phyloP scores from a whole-genome alignment of 1,140 invertebrate genomes.

The Drosophila guanche region DNA sequence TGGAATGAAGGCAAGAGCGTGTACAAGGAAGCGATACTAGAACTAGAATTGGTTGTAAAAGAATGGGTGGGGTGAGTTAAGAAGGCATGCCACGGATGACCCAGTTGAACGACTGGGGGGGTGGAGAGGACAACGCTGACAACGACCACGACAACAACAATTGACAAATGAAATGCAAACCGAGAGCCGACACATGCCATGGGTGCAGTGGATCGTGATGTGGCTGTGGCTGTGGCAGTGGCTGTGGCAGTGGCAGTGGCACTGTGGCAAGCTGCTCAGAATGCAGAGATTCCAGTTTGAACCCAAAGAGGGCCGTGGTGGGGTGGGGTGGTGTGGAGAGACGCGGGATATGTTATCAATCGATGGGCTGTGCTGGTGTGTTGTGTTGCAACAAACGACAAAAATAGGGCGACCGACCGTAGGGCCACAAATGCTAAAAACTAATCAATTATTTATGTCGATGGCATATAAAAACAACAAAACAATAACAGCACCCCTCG shows the following conservation, averaged over 20 bases:
- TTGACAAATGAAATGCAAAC: constrained; percentile 64
- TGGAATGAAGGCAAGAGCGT: constrained; percentile 10
- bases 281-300: constrained; percentile 29
- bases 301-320: not conserved
- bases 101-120: constrained; percentile 42
- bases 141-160: constrained; percentile 9
- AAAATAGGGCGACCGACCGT: constrained; percentile 11
- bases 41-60: not conserved
- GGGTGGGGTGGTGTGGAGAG: not conserved
- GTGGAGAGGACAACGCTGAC: not conserved
- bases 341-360: constrained; percentile 21
- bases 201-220: constrained; percentile 49
- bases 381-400: constrained; percentile 4
- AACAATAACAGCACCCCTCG: no score
- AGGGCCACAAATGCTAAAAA: constrained; percentile 12
- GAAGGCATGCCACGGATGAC: constrained; percentile 35
- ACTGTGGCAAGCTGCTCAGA: constrained; percentile 6
- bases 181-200: constrained; percentile 55
- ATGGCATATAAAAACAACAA: not conserved
- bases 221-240: constrained; percentile 10
- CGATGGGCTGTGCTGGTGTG: not conserved
- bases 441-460: constrained; percentile 4
- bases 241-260: constrained; percentile 16
- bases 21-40: no score
- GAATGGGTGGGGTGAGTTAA: constrained; percentile 4